Conservation (phyloP, 2,888 invertebrate genomes). For the Himalopsyche kuldschensis region DNA sequence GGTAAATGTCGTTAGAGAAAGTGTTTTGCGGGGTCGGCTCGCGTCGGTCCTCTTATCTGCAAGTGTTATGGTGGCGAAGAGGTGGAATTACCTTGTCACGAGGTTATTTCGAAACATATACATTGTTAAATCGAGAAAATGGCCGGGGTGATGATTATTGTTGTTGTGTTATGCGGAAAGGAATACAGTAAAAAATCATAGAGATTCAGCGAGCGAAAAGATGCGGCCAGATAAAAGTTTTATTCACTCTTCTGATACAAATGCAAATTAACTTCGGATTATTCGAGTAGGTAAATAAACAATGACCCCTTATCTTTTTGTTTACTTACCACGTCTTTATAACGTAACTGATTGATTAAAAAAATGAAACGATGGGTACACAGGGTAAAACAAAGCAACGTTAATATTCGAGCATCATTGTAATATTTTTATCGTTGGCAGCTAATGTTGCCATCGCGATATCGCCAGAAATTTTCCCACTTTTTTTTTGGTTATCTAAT, state of each 20-base stretch:
- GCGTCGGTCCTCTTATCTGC: constrained; percentile 22
- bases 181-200: background rate
- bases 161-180: background rate
- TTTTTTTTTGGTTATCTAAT: too few species aligned
- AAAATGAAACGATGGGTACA: too few species aligned
- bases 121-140: background rate
- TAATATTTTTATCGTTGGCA: too few species aligned
- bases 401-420: too few species aligned
- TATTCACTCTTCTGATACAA: background rate
- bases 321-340: too few species aligned
- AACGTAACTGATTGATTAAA: too few species aligned
- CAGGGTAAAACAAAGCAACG: too few species aligned
- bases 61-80: background rate
- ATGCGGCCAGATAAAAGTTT: background rate
- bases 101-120: constrained; percentile 20
- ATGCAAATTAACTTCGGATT: too few species aligned
- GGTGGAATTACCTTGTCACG: constrained; percentile 23
- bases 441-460: too few species aligned
- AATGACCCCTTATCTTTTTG: too few species aligned
- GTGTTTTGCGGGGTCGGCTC: constrained; percentile 13
- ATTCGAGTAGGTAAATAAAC: too few species aligned
- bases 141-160: background rate
- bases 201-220: background rate
- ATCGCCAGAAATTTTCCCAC: too few species aligned
- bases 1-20: constrained; percentile 27